A percentile compares a stretch with the other conserved stretches of the same genome.
Evolutionary conservation across 2,888 invertebrate genomes (phyloP).

Genomic region (Ptilodon capucinus): DNA sequence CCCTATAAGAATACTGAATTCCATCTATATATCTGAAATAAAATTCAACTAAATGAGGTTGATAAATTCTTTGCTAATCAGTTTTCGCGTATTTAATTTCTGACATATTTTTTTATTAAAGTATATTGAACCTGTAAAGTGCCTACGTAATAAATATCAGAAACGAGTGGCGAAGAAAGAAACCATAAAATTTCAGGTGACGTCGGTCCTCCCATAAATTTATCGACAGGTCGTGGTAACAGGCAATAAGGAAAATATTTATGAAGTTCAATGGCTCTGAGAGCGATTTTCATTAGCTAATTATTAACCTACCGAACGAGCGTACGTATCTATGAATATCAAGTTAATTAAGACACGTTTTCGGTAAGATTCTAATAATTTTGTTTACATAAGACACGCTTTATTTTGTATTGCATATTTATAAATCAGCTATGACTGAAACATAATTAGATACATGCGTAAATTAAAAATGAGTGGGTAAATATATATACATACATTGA

Average conservation of each 20-base stretch:
- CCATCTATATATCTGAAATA: no score
- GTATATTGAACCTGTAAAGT: conserved; percentile 13
- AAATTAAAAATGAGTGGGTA: no score
- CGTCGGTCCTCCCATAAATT: conserved; percentile 78
- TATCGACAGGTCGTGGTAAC: conserved; percentile 80
- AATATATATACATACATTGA: no score
- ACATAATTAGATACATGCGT: no score
- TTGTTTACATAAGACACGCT: not conserved
- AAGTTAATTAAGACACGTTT: not conserved
- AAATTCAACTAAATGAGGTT: no score
- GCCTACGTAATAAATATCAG: conserved; percentile 59
- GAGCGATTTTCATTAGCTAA: conserved; percentile 77
- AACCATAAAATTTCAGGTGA: conserved; percentile 79
- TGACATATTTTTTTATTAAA: conserved; percentile 1
- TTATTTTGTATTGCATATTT: not conserved
- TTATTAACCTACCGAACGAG: conserved; percentile 48
- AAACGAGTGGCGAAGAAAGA: conserved; percentile 62
- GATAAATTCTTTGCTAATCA: not conserved
- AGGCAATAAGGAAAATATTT: conserved; percentile 80
- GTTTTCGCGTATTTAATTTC: not conserved
- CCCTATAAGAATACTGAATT: no score
- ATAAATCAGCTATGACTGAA: not conserved
- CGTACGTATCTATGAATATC: conserved; percentile 7
- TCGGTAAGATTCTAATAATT: not conserved
- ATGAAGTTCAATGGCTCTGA: conserved; percentile 67